Conservation (phyloP, 2,797 vertebrate genomes). For the Spatula clypeata region DNA sequence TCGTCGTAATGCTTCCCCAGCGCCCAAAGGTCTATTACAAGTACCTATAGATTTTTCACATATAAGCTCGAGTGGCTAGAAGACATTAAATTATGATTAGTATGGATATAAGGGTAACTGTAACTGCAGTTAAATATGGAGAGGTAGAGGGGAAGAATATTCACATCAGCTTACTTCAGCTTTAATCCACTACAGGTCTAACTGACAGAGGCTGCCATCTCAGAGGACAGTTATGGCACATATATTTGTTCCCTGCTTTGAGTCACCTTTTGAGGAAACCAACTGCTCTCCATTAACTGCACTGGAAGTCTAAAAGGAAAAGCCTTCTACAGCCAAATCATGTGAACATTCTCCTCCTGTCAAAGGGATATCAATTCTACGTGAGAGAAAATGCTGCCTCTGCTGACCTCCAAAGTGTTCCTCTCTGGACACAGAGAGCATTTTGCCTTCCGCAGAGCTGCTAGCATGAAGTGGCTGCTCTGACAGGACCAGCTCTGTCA, state of each 20-base stretch:
- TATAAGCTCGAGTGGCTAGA: slow-evolving; percentile 96
- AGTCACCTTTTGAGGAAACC: not conserved
- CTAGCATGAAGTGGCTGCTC: rapidly evolving
- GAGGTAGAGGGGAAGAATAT: not conserved
- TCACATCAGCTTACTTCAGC: not conserved
- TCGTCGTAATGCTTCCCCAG: slow-evolving; percentile 96
- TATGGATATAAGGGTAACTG: slow-evolving; percentile 78
- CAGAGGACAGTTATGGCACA: not conserved
- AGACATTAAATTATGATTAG: slow-evolving; percentile 83
- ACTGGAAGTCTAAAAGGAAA: not conserved
- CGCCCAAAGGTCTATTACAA: slow-evolving; percentile 97
- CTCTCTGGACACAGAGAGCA: not conserved
- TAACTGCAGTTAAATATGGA: slow-evolving; percentile 72
- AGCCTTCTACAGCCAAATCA: not conserved
- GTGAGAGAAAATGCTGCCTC: not conserved
- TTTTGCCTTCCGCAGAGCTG: not conserved
- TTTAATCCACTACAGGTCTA: not conserved
- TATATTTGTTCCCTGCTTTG: not conserved
- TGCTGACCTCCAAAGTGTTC: not conserved
- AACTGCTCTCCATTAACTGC: not conserved
- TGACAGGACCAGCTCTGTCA: not conserved
- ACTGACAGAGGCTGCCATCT: not conserved
- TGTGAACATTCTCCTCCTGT: not conserved
- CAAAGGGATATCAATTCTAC: not conserved
- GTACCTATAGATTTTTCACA: slow-evolving; percentile 99